These are phyloP conservation scores for Siniperca chuatsi DNA, from an alignment of 2,113 vertebrate species.

Conservation along the genomic window DNA sequence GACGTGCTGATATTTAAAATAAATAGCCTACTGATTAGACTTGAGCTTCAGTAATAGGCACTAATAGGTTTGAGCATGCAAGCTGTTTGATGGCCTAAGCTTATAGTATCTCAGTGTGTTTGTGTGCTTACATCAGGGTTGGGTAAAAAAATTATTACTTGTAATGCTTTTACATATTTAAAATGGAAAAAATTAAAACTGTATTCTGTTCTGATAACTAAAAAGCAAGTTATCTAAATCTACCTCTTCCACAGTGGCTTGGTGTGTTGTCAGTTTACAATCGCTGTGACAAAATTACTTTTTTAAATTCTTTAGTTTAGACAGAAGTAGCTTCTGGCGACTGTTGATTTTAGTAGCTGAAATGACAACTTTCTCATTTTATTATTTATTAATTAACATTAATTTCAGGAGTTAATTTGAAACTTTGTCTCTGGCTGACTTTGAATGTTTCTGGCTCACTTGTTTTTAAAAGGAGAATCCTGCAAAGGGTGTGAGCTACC, in stretches of 20 bases:
- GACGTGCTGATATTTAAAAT: neutral
- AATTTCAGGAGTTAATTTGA: neutral
- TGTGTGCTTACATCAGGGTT: neutral
- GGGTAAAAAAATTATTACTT: neutral
- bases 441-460: neutral
- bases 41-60: neutral
- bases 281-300: neutral
- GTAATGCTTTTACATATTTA: neutral
- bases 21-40: neutral
- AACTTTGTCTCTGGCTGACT: neutral
- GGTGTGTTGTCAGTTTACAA: neutral
- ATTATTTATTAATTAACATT: neutral
- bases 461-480: neutral
- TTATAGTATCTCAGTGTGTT: slow-evolving; percentile 1
- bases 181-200: neutral
- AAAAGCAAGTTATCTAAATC: neutral
- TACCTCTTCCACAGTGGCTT: neutral
- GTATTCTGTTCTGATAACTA: too few species aligned
- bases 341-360: neutral
- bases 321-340: neutral
- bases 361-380: neutral
- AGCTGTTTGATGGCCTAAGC: neutral
- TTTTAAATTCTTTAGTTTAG: neutral
- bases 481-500: neutral
- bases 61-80: neutral